These are phyloP conservation scores for Chymomyza fuscimana DNA, from an alignment of 2,888 invertebrate genomes.

Conservation along the genomic window DNA sequence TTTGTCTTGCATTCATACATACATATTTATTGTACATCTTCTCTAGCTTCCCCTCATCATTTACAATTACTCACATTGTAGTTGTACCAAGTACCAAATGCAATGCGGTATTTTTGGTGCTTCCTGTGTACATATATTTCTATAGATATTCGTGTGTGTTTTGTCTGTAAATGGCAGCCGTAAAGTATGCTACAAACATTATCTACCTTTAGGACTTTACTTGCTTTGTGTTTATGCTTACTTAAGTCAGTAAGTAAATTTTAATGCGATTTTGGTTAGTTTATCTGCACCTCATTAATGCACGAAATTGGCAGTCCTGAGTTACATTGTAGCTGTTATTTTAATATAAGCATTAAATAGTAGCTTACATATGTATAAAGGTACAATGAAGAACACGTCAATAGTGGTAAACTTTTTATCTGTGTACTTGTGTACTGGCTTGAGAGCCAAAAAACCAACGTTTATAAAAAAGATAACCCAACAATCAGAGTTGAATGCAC, in stretches of 20 bases:
- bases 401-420: too few species aligned
- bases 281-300: conserved; percentile 37
- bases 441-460: too few species aligned
- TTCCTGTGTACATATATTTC: neutral
- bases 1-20: conserved; percentile 5
- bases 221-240: conserved; percentile 33
- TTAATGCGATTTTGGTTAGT: conserved; percentile 43
- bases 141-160: neutral
- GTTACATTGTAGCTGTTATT: too few species aligned
- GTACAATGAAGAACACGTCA: too few species aligned
- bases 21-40: neutral
- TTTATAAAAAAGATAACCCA: too few species aligned
- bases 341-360: too few species aligned
- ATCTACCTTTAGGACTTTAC: neutral
- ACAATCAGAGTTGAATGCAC: too few species aligned
- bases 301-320: neutral
- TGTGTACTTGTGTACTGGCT: too few species aligned
- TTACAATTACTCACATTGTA: neutral
- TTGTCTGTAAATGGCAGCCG: conserved; percentile 32
- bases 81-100: neutral
- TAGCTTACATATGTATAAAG: too few species aligned
- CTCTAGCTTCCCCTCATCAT: neutral
- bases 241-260: conserved; percentile 49
- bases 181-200: conserved; percentile 33
- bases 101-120: neutral